Evolutionary conservation across 2,888 invertebrate genomes (phyloP).

Genomic region (Resseliella maxima): DNA sequence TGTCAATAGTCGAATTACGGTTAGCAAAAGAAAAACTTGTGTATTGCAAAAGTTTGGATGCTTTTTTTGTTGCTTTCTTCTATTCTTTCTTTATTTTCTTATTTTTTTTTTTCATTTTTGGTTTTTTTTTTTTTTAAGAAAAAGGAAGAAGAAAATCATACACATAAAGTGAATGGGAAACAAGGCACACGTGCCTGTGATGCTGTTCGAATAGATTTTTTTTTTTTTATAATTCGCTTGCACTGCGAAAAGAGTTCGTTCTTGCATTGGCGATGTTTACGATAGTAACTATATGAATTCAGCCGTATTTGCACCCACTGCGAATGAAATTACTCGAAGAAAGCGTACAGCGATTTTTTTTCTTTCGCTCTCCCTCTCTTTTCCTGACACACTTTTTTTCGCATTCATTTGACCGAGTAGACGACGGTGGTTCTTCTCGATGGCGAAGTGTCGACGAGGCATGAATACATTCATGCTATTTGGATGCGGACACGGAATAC

Average conservation of each 20-base stretch:
- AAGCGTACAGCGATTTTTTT: not conserved
- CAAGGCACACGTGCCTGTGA: not conserved
- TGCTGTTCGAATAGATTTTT: not conserved
- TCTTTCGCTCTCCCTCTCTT: not conserved
- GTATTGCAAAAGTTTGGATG: not conserved
- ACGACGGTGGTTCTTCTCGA: not conserved
- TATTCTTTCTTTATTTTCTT: too few species aligned
- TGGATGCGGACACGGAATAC: not conserved
- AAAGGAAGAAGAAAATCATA: not conserved
- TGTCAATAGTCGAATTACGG: slow-evolving; percentile 27
- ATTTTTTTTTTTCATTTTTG: too few species aligned
- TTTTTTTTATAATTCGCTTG: not conserved
- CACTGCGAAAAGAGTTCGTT: not conserved
- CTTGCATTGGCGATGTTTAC: not conserved
- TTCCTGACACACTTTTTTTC: not conserved
- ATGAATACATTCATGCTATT: not conserved
- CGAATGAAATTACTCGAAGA: not conserved
- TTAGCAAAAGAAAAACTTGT: not conserved
- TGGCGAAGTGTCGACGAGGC: not conserved
- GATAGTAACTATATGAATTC: not conserved
- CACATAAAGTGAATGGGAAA: not conserved
- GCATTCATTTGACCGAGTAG: not conserved
- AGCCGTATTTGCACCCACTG: not conserved
- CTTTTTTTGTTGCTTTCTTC: too few species aligned
- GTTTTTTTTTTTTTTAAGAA: too few species aligned